Conservation (phyloP, 2,888 invertebrate genomes). For the Tortricodes alternella region DNA sequence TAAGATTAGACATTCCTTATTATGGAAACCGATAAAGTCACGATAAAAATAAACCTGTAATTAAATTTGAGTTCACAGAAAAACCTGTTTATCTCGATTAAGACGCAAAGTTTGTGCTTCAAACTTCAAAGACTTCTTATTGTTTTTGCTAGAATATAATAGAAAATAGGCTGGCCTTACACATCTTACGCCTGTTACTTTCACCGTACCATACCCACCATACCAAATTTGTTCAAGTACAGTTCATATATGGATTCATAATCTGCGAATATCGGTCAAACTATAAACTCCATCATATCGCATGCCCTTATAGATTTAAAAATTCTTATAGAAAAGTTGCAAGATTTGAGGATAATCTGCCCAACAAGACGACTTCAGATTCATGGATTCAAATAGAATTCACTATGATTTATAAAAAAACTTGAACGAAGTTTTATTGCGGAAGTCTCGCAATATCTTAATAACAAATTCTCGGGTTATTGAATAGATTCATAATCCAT, state of each 20-base stretch:
- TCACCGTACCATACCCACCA: slow-evolving; percentile 45
- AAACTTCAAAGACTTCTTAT: neutral
- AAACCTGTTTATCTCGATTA: neutral
- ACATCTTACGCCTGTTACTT: slow-evolving; percentile 39
- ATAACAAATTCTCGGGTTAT: slow-evolving; percentile 24
- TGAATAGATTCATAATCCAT: slow-evolving; percentile 25
- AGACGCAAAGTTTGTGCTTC: slow-evolving; percentile 17
- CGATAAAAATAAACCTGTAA: too few relatives aligned
- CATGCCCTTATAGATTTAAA: too few relatives aligned
- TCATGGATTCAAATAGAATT: neutral
- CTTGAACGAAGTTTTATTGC: slow-evolving; percentile 15
- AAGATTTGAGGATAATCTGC: neutral
- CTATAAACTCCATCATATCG: too few relatives aligned
- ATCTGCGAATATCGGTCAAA: too few relatives aligned
- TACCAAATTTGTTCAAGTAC: slow-evolving; percentile 40
- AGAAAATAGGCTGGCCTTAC: slow-evolving; percentile 40
- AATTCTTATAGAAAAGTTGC: too few relatives aligned
- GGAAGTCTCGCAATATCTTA: slow-evolving; percentile 24
- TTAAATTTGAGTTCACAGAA: too few relatives aligned
- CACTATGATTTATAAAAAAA: slow-evolving; percentile 5
- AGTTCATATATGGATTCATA: too few relatives aligned
- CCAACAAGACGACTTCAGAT: too few relatives aligned
- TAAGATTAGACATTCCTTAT: slow-evolving; percentile 10
- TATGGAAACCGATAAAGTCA: neutral
- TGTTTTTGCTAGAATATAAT: slow-evolving; percentile 19